Base-by-base conservation (phyloP, 2,888 invertebrate genomes). In the Trichogramma evanescens region DNA sequence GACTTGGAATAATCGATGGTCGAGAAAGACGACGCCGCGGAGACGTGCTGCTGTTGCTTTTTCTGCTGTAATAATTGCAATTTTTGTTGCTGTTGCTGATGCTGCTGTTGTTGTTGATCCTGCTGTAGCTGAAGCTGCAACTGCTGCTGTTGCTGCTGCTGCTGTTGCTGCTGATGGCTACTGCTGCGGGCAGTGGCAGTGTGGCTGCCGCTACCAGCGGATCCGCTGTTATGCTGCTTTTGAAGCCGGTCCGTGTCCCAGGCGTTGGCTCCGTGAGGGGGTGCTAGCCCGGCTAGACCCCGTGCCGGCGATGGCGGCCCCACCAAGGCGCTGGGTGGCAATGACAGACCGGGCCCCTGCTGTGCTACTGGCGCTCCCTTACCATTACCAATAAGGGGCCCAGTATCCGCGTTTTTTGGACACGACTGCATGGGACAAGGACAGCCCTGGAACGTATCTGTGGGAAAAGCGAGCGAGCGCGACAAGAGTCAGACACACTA, bases 381-480 rank as follows among this genome's bases (percentile, higher is more conserved):
- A 89, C 89, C 87, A 88, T 90, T 91, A 91, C 92, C 92, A 92
- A 91, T 91, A 92, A 90, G 92, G 90, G 92, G 92, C 87, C 93
- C 93, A 93, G 92, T 91, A 91, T 87, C 91, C 88, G 89, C 93
- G 93, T 93, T 93, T 93, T 93, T 93, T 93, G 93, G 91, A 93
- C 91, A 93, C 86, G 91, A 87, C 83, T 91, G 91, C 84, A 91
- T 86, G 82, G 92, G 91, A 84, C 92, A 93, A 74, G 92, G 90
- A 81, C 93, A 92, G 81, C 84, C 83, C 74, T 84, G 84, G 78
- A 86, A 82, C 78, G 86, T 82, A 77, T 81, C 81, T 82, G 72
- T 26, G 26, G 26, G 2, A 54, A 71, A 71, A 38, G 41, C n/a
- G 43, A 40, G 10, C 50, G 42, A 13, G 10, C 39, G 26, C 3